Evolutionary conservation across 1,140 invertebrate species (phyloP).

Genomic region (Lasioglossum baleicum): DNA sequence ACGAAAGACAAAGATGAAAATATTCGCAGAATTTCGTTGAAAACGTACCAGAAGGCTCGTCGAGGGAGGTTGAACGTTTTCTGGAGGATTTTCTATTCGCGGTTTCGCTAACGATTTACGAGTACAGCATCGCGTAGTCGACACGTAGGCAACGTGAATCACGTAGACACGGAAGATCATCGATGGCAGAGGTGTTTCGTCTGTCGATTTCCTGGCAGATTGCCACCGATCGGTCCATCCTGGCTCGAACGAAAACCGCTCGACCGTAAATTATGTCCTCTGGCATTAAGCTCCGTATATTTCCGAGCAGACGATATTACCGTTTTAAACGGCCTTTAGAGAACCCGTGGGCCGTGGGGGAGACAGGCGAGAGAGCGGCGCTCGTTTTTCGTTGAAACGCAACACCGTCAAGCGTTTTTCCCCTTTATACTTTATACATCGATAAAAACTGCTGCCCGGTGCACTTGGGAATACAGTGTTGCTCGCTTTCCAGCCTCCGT

Average conservation of each 20-base stretch:
- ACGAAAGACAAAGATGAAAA: background rate
- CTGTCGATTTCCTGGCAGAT: slow-evolving; percentile 50
- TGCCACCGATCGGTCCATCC: slow-evolving; percentile 29
- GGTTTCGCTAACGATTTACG: background rate
- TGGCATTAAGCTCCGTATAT: slow-evolving; percentile 52
- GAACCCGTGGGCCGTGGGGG: slow-evolving; percentile 35
- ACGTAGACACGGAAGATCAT: background rate
- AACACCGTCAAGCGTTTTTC: background rate
- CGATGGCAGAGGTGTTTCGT: slow-evolving; percentile 10
- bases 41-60: background rate
- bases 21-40: too few relatives aligned
- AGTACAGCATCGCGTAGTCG: background rate
- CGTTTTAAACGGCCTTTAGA: slow-evolving; percentile 51
- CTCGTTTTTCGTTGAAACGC: slow-evolving; percentile 16
- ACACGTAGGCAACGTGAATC: background rate
- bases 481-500: too few relatives aligned
- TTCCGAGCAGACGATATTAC: slow-evolving; percentile 39
- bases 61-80: background rate
- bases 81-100: background rate
- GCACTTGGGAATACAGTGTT: too few relatives aligned
- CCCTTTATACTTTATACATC: background rate
- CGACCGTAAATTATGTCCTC: slow-evolving; percentile 50
- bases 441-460: background rate
- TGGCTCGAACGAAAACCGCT: slow-evolving; percentile 26
- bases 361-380: background rate